phyloP scores from a whole-genome alignment of 2,888 invertebrate species.

The Eupithecia vulgata region DNA sequence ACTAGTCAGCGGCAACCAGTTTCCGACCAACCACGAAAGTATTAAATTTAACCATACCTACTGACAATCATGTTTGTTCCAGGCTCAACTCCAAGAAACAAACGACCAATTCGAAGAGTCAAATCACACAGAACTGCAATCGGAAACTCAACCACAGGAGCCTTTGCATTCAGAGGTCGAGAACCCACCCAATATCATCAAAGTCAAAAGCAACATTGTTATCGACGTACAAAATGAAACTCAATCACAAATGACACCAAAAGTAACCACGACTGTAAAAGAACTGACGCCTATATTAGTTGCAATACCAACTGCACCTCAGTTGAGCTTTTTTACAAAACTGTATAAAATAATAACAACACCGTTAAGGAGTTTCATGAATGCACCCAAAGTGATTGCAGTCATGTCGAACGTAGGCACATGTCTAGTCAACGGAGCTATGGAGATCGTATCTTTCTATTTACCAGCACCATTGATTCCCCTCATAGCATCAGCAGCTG shows the following conservation, averaged over 20 bases:
- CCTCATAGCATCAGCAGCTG: constrained; percentile 71
- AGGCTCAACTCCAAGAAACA: constrained; percentile 66
- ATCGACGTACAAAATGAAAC: neutral
- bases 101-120: constrained; percentile 57
- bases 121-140: constrained; percentile 30
- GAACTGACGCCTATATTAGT: constrained; percentile 1
- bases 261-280: neutral
- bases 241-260: neutral
- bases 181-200: constrained; percentile 12
- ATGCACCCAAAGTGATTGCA: constrained; percentile 60
- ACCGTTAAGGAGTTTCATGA: constrained; percentile 55
- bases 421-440: constrained; percentile 73
- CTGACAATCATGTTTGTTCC: constrained; percentile 20
- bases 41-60: neutral
- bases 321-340: constrained; percentile 40
- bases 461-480: constrained; percentile 75
- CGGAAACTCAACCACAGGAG: constrained; percentile 13
- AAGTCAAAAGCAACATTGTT: neutral
- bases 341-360: constrained; percentile 53
- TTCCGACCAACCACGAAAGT: neutral
- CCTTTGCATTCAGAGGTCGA: constrained; percentile 18
- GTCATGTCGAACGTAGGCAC: constrained; percentile 71
- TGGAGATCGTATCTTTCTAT: constrained; percentile 71
- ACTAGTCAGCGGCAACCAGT: neutral
- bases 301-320: constrained; percentile 3